A percentile compares a stretch with the other conserved stretches of the same genome.
phyloP scores from a whole-genome alignment of 2,797 vertebrate species.

The Pangasius larnaudii region DNA sequence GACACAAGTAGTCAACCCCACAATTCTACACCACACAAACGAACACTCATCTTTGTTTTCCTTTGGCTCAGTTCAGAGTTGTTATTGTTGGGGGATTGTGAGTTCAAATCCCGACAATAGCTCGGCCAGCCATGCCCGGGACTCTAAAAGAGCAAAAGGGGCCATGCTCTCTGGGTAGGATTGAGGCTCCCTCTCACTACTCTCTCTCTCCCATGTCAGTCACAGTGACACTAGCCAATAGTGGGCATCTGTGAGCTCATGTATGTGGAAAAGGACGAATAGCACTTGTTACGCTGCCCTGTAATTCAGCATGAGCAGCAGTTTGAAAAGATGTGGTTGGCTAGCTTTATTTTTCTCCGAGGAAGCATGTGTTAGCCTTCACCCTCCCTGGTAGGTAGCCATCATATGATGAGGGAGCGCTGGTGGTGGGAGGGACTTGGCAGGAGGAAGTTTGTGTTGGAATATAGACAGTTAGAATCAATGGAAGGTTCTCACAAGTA shows the following conservation, averaged over 20 bases:
- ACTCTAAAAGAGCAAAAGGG: neutral
- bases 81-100: neutral
- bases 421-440: neutral
- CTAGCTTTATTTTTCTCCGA: neutral
- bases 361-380: neutral
- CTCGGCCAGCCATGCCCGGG: neutral
- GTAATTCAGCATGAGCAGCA: neutral
- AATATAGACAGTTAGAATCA: neutral
- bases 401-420: neutral
- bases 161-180: neutral
- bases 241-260: neutral
- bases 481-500: neutral
- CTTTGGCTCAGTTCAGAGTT: neutral
- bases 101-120: neutral
- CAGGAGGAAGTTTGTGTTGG: neutral
- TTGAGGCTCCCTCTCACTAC: neutral
- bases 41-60: neutral
- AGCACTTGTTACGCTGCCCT: neutral
- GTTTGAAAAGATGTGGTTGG: neutral
- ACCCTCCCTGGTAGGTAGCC: no score
- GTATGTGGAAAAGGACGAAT: neutral
- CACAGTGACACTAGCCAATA: neutral
- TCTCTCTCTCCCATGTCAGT: neutral
- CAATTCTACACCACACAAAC: neutral
- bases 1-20: conserved; percentile 43